Conservation (phyloP, 2,113 vertebrate genomes). For the Prionailurus viverrinus region DNA sequence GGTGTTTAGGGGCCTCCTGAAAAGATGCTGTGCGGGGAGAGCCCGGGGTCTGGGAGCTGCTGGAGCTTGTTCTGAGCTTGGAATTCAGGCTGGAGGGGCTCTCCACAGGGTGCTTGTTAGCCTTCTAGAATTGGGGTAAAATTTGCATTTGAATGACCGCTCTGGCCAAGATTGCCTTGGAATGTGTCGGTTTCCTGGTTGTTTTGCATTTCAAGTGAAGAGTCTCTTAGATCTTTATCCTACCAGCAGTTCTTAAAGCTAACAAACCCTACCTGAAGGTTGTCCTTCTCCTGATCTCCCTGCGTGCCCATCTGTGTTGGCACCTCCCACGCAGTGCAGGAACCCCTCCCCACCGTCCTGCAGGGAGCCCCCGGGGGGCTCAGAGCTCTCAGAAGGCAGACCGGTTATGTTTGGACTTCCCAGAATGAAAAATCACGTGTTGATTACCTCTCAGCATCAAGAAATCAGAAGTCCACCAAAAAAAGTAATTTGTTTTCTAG, state of each 20-base stretch:
- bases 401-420: neutral
- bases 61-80: neutral
- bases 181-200: conserved; percentile 40
- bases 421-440: neutral
- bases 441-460: neutral
- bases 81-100: conserved; percentile 44
- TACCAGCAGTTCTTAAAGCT: neutral
- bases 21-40: neutral
- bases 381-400: neutral
- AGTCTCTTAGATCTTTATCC: conserved; percentile 20
- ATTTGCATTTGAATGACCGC: conserved; percentile 68
- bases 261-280: neutral
- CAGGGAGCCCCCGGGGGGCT: no score
- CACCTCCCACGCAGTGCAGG: no score
- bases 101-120: conserved; percentile 56
- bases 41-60: neutral
- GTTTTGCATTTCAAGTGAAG: neutral
- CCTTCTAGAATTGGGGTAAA: conserved; percentile 62
- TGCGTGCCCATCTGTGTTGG: neutral
- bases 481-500: neutral
- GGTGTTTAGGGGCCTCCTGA: no score
- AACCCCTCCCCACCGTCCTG: neutral
- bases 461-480: neutral
- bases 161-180: neutral
- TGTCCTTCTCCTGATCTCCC: neutral